Evolutionary conservation across 2,888 invertebrate genomes (phyloP).

Genomic region (Nephrocerus scutellatus): DNA sequence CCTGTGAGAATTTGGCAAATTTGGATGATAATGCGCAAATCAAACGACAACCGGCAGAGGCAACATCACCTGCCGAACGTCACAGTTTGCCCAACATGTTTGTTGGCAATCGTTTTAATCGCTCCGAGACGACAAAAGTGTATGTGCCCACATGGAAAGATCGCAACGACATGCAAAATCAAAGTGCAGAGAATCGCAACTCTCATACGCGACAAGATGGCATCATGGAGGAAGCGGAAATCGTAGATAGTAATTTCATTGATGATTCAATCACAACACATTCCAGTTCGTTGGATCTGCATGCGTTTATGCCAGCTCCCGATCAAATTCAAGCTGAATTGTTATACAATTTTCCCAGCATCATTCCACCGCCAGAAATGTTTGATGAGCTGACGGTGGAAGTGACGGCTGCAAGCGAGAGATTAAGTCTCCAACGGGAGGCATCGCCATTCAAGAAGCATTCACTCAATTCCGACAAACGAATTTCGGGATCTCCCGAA

Average conservation of each 20-base stretch:
- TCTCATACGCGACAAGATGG: not conserved
- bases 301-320: slow-evolving; percentile 49
- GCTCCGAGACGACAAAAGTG: slow-evolving; percentile 51
- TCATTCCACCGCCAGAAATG: slow-evolving; percentile 55
- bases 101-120: slow-evolving; percentile 55
- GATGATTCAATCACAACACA: slow-evolving; percentile 48
- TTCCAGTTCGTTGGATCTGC: slow-evolving; percentile 54
- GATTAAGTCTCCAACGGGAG: slow-evolving; percentile 31
- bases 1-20: slow-evolving; percentile 62
- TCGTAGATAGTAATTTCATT: slow-evolving; percentile 14
- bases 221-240: slow-evolving; percentile 12
- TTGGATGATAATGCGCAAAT: slow-evolving; percentile 57
- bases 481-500: slow-evolving; percentile 17
- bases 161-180: slow-evolving; percentile 36
- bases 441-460: slow-evolving; percentile 48
- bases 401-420: slow-evolving; percentile 28
- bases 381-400: slow-evolving; percentile 50
- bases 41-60: slow-evolving; percentile 30
- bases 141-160: slow-evolving; percentile 51
- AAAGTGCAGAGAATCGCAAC: slow-evolving; percentile 26
- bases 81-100: slow-evolving; percentile 63
- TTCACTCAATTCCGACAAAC: slow-evolving; percentile 58
- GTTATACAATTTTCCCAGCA: slow-evolving; percentile 48
- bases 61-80: slow-evolving; percentile 46
- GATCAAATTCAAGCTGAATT: slow-evolving; percentile 52